phyloP scores from a whole-genome alignment of 1,140 invertebrate species.

The Diploscapter pachys region DNA sequence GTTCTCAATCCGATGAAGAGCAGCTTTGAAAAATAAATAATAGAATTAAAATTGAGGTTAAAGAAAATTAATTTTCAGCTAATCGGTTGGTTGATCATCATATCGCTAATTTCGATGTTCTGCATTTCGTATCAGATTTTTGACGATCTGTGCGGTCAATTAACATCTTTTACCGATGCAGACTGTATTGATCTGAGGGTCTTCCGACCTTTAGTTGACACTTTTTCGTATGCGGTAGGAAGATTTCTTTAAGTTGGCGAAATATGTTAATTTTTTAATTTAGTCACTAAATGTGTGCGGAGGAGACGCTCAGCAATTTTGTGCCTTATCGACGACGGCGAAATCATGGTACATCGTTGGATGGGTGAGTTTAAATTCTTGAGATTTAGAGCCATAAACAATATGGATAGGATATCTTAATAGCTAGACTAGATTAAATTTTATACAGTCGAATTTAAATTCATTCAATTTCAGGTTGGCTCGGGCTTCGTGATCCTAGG shows the following conservation, averaged over 20 bases:
- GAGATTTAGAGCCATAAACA: no score
- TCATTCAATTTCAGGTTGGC: background rate
- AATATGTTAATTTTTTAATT: conserved; percentile 1
- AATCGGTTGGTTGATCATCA: conserved; percentile 30
- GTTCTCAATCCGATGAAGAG: background rate
- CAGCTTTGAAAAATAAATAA: background rate
- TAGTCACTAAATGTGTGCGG: conserved; percentile 23
- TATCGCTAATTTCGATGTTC: conserved; percentile 25
- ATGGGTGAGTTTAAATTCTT: conserved; percentile 2
- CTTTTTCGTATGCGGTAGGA: background rate
- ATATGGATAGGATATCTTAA: no score
- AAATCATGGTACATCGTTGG: conserved; percentile 27
- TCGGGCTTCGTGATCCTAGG: conserved; percentile 17
- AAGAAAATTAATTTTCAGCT: conserved; percentile 15
- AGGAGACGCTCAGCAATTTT: conserved; percentile 28
- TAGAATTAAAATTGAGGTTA: background rate
- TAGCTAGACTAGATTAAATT: no score
- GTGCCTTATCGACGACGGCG: conserved; percentile 27
- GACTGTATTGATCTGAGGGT: conserved; percentile 24
- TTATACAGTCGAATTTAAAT: no score
- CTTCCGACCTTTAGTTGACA: conserved; percentile 3
- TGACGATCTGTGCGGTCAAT: conserved; percentile 6
- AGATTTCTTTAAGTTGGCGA: background rate
- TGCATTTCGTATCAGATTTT: conserved; percentile 31
- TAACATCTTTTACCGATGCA: conserved; percentile 19